These are phyloP conservation scores for Polyergus mexicanus DNA, from an alignment of 1,140 invertebrate genomes.

Conservation along the genomic window DNA sequence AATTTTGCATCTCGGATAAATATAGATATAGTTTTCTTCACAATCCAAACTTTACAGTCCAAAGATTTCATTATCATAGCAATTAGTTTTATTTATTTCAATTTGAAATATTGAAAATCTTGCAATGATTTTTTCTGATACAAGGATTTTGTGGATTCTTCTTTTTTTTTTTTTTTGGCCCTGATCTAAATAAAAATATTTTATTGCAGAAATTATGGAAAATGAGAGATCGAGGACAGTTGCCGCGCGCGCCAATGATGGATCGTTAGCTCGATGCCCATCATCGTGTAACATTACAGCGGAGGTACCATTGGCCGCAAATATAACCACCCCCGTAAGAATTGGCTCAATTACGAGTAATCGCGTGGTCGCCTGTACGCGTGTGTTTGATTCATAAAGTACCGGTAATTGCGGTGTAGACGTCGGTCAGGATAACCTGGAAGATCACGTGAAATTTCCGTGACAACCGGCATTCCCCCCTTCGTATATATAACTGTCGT, in stretches of 20 bases:
- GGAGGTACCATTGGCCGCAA: constrained; percentile 74
- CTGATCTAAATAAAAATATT: constrained; percentile 18
- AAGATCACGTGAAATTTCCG: constrained; percentile 83
- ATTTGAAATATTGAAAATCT: not conserved
- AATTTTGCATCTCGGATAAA: not conserved
- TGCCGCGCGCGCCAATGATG: constrained; percentile 22
- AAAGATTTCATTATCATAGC: not conserved
- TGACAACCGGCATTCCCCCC: constrained; percentile 69
- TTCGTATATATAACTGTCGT: constrained; percentile 23
- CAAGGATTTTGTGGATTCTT: not conserved
- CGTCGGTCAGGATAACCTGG: constrained; percentile 78
- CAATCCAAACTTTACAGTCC: not conserved
- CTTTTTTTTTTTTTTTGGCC: not conserved
- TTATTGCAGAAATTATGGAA: constrained; percentile 43
- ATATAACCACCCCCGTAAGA: constrained; percentile 80
- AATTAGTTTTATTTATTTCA: not conserved
- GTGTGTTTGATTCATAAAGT: constrained; percentile 83
- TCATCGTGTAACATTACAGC: constrained; percentile 61
- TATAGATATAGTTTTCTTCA: not conserved
- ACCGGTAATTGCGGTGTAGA: constrained; percentile 81
- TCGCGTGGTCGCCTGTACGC: constrained; percentile 75
- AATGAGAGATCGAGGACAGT: constrained; percentile 42
- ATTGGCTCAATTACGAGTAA: constrained; percentile 85
- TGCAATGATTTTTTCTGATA: not conserved
- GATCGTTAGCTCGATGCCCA: constrained; percentile 57